Percentiles rank a stretch among this genome's conserved stretches.
Conservation (phyloP, 1,140 invertebrate genomes). For the Idris sp. region DNA sequence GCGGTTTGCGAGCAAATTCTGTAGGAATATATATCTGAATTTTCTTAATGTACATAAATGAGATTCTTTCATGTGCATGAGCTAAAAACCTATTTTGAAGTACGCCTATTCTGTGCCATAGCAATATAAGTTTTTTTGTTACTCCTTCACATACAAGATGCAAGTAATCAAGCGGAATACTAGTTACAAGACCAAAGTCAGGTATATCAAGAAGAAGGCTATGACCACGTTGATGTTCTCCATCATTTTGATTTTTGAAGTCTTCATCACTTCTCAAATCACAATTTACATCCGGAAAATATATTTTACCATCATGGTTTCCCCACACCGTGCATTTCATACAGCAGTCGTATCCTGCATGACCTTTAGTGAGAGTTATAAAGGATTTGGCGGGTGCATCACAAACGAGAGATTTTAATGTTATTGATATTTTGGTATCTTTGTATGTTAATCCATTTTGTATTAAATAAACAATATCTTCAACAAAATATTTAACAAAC, state of each 20-base stretch:
- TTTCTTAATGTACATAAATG: background rate
- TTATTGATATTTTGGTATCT: conserved; percentile 22
- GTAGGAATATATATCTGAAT: conserved; percentile 34
- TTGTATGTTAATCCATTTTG: conserved; percentile 12
- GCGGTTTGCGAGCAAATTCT: conserved; percentile 66
- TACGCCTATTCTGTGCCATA: conserved; percentile 34
- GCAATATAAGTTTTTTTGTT: conserved; percentile 57
- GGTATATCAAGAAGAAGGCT: conserved; percentile 39
- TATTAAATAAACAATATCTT: conserved; percentile 9
- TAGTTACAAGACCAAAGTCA: conserved; percentile 52
- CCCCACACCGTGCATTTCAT: conserved; percentile 66
- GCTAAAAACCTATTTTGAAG: background rate
- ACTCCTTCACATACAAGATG: conserved; percentile 64
- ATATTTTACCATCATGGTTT: conserved; percentile 15
- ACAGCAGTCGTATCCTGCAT: conserved; percentile 69
- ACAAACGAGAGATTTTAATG: conserved; percentile 66
- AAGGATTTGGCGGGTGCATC: conserved; percentile 73
- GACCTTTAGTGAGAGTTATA: conserved; percentile 67
- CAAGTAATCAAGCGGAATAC: conserved; percentile 64
- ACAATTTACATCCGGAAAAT: conserved; percentile 25
- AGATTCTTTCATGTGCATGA: conserved; percentile 1
- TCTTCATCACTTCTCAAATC: conserved; percentile 26
- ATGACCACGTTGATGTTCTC: conserved; percentile 24
- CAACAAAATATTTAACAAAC: conserved; percentile 50
- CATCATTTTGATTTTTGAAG: conserved; percentile 24